Percentiles rank a stretch among this genome's conserved stretches.
These are phyloP conservation scores for Atherinosoma microstoma DNA, from an alignment of 2,797 vertebrate species.

Conservation along the genomic window DNA sequence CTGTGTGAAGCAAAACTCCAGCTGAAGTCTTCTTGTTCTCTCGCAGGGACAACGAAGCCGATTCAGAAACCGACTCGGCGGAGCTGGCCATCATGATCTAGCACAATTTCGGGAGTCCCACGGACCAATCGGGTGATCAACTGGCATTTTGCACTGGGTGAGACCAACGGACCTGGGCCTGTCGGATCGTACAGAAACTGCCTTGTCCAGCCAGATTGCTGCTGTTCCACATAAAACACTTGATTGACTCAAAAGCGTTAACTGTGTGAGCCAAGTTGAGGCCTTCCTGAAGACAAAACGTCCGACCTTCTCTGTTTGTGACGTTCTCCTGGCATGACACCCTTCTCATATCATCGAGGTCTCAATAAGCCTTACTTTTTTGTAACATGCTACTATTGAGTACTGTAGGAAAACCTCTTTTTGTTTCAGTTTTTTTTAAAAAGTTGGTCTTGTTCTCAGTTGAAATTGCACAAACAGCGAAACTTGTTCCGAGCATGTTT, in stretches of 20 bases:
- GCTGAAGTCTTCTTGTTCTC: slow-evolving; percentile 11
- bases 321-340: slow-evolving; percentile 27
- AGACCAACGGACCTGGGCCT: slow-evolving; percentile 59
- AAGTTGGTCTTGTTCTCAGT: slow-evolving; percentile 4
- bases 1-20: background rate
- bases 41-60: slow-evolving; percentile 81
- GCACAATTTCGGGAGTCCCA: slow-evolving; percentile 9
- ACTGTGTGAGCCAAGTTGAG: slow-evolving; percentile 18
- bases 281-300: slow-evolving; percentile 27
- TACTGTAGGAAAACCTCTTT: slow-evolving; percentile 13
- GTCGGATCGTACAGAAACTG: slow-evolving; percentile 40
- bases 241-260: slow-evolving; percentile 23
- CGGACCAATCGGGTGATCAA: slow-evolving; percentile 32
- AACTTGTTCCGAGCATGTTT: slow-evolving; percentile 36
- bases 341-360: slow-evolving; percentile 25
- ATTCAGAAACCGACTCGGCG: slow-evolving; percentile 90
- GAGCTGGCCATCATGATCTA: slow-evolving; percentile 82
- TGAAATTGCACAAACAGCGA: slow-evolving; percentile 59
- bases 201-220: slow-evolving; percentile 53
- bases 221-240: slow-evolving; percentile 36
- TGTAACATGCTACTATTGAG: slow-evolving; percentile 31
- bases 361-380: slow-evolving; percentile 61
- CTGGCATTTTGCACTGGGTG: slow-evolving; percentile 67
- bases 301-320: slow-evolving; percentile 1
- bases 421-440: background rate